These are phyloP conservation scores for Heliconius ethilla DNA, from an alignment of 2,888 invertebrate species.

Conservation along the genomic window DNA sequence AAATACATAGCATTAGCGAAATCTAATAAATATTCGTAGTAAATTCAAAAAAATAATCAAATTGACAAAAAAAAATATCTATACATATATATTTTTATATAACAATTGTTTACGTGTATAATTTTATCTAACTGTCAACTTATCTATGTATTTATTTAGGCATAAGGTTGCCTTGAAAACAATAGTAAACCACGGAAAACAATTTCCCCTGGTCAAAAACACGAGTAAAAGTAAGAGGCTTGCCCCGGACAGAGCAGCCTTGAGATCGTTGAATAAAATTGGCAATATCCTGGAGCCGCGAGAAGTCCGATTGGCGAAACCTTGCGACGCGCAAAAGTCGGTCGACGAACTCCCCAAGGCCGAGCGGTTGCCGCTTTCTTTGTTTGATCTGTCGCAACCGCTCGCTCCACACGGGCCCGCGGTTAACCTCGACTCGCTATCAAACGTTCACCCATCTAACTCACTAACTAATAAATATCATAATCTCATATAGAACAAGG, in stretches of 20 bases:
- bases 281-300: conserved; percentile 81
- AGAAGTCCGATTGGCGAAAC: conserved; percentile 81
- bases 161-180: neutral
- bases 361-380: conserved; percentile 76
- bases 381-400: conserved; percentile 77
- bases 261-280: conserved; percentile 75
- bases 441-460: conserved; percentile 71
- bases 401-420: conserved; percentile 52
- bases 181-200: neutral
- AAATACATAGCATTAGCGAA: neutral
- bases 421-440: conserved; percentile 74
- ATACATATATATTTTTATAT: neutral
- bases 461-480: conserved; percentile 46
- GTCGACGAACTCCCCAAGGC: conserved; percentile 80
- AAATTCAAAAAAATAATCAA: neutral
- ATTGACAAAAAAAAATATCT: neutral
- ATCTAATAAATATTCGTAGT: neutral
- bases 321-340: conserved; percentile 81
- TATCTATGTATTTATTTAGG: neutral
- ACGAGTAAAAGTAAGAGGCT: conserved; percentile 72
- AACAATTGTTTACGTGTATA: neutral
- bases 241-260: conserved; percentile 68
- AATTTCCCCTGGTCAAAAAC: conserved; percentile 48
- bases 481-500: conserved; percentile 44
- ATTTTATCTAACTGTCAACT: neutral